Base-by-base conservation (phyloP, 2,888 invertebrate genomes). In the Nipponacmea schrenckii region DNA sequence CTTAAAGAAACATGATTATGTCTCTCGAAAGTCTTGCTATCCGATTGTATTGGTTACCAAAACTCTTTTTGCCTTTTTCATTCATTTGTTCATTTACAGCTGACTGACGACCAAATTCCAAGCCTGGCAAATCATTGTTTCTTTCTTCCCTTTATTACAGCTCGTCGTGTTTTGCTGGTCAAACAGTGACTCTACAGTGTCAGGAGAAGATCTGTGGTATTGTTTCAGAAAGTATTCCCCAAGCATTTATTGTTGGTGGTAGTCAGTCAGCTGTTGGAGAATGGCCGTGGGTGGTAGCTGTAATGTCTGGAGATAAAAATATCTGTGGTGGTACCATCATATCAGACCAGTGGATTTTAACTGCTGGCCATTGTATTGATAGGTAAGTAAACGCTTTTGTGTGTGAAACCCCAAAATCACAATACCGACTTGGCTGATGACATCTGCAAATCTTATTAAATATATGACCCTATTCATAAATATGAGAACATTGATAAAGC, bases 261-360 rank as follows among this genome's bases (percentile, higher is more conserved):
- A 67, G 68, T 10, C 24, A 72, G 12, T 80, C 83, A 2, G 74
- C 74, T 24, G 31, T 66, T 4, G 82, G 82, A 0, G 77, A 81
- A 67, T 84, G 84, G 84, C 84, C 83, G 3, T 84, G 84, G 84
- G 73, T 73, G 31, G 82, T 80, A 26, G 81, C 80, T 5, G 56
- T 84, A 4, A 67, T 74, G 56, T 66, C 72, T 1, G 83, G 80
- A 0, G 56, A 64, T 12, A 67, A 69, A 8, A 77, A 80, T 48
- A 64, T 75, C n/a, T 84, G 84, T 75, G 84, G 83, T 0, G 83
- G 79, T 0, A 77, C 81, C 4, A 72, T 84, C 0, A 74, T 84
- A 17, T 70, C 77, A 26, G 69, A 74, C 0, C 69, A 68, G 24
- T 84, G 83, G 83, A 76, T 83, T 0, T 62, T 81, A 10, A 84